Evolutionary conservation across 2,113 vertebrate species (phyloP), one percentile per base, ranked within the genome.

Genomic region (Phalacrocorax brasilianus): DNA sequence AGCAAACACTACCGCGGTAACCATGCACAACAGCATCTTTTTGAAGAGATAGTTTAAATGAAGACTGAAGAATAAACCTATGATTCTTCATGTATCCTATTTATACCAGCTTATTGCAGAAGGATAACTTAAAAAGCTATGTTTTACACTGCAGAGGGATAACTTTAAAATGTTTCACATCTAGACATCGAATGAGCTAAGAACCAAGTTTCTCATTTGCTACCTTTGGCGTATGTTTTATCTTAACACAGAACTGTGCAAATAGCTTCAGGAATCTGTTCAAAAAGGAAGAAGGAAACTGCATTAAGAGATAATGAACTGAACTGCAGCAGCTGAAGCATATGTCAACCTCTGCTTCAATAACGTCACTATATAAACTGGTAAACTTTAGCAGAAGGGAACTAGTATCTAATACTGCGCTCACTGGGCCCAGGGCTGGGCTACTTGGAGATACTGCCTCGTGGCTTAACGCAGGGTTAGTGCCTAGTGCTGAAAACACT

Each of bases 401-500:
- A 38, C 19, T 32, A 70, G 45, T 19, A 58, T 2, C 78, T 35
- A 32, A 66, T 17, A 12, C 17, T 3, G 12, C 24, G 16, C 21
- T 19, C 7, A 8, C 20, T 27, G 38, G 20, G 23, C 17, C 11
- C 15, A 50, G 33, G 52, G 27, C 65, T 44, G 58, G 1, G 47
- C 59, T 53, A 17, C 20, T 15, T 12, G 10, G 52, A 82, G 49
- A 9, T 50, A 27, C 27, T 50, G 35, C 11, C 49, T 50, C 2
- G 3, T n/a, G 49, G 35, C 27, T 75, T 30, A 56, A 50, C 1
- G 26, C 8, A 22, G 12, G 38, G 45, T 44, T 32, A 40, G 28
- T 1, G 17, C 20, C 52, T 0, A 0, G 42, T 30, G 30, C 42
- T 58, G 63, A 45, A 62, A 62, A 75, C 30, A 20, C 2, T 35